Percentiles rank a stretch among this genome's conserved stretches.
These are phyloP conservation scores for Maconellicoccus hirsutus DNA, from an alignment of 1,140 invertebrate species.

Conservation along the genomic window DNA sequence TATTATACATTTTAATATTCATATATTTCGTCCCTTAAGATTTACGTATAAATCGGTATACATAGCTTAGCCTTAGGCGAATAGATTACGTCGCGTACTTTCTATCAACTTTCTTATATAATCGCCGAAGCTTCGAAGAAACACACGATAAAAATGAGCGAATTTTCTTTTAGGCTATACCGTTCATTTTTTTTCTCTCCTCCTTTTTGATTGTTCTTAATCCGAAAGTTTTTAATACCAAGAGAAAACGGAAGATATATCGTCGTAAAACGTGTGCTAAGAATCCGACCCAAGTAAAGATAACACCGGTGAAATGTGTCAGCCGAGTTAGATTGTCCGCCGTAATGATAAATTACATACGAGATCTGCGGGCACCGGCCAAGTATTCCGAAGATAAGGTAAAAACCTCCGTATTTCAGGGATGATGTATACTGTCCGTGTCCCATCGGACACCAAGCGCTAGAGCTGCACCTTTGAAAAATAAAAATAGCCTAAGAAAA, in stretches of 20 bases:
- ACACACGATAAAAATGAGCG: not conserved
- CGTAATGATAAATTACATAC: constrained; percentile 16
- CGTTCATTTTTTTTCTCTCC: not conserved
- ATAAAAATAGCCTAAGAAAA: not conserved
- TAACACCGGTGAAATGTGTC: constrained; percentile 19
- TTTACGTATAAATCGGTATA: too few species aligned
- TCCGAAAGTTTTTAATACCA: constrained; percentile 18
- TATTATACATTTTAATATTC: too few species aligned
- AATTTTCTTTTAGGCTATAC: not conserved
- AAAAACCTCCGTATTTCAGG: not conserved
- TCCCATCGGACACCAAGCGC: not conserved
- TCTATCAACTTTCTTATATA: not conserved
- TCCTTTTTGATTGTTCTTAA: not conserved
- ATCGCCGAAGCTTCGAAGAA: not conserved
- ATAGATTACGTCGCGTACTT: too few species aligned
- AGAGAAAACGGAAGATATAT: constrained; percentile 14
- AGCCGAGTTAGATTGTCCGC: constrained; percentile 14
- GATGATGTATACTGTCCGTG: not conserved
- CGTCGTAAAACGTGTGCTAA: not conserved
- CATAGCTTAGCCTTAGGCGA: too few species aligned
- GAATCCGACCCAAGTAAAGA: not conserved
- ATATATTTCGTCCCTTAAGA: too few species aligned
- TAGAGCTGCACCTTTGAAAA: not conserved
- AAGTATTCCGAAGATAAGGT: constrained; percentile 11
- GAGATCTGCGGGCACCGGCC: not conserved